Base-by-base conservation (phyloP, 2,888 invertebrate genomes). In the Magallana nippona region DNA sequence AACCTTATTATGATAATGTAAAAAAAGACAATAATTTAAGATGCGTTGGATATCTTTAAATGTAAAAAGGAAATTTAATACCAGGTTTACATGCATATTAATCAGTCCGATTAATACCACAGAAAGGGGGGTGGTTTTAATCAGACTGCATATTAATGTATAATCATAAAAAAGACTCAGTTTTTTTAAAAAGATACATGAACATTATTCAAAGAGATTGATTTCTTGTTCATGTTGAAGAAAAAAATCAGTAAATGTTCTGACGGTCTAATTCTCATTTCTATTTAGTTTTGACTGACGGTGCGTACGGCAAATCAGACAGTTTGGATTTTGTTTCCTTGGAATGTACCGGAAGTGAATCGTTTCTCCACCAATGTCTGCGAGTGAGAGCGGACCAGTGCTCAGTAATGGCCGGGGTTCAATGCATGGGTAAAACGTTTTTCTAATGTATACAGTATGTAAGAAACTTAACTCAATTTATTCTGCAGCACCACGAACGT, bases 351-450 rank as follows among this genome's bases (percentile, higher is more conserved):
- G 91, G 91, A 1, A 63, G 71, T 1, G 91, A 91, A 79, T 83
- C 79, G 27, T 86, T 85, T 10, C 81, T 92, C n/a, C 89, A 90
- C 57, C 83, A 85, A 58, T 92, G 92, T 85, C 55, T 44, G 17
- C 86, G 90, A 82, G 87, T 89, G 80, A 78, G 58, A 19, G 82
- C 83, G 3, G 78, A 78, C 0, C 71, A 83, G 1, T 84, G 84
- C 32, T 58, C 56, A 17, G 56, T 56, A 8, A 83, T 89, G 15
- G 91, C 89, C 15, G 91, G 90, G 1, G 89, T 90, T 3, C 88
- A 89, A 83, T 92, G 92, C 83, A 89, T 87, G 87, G 90, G 92
- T 92, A 79, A 57, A 77, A 63, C 10, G 13, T 8, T 10, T 1
- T 79, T 10, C 11, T n/a, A n/a, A 5, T 1, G 32, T 1, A 55